Conservation (phyloP, 1,140 invertebrate species). For the Nomia melanderi region DNA sequence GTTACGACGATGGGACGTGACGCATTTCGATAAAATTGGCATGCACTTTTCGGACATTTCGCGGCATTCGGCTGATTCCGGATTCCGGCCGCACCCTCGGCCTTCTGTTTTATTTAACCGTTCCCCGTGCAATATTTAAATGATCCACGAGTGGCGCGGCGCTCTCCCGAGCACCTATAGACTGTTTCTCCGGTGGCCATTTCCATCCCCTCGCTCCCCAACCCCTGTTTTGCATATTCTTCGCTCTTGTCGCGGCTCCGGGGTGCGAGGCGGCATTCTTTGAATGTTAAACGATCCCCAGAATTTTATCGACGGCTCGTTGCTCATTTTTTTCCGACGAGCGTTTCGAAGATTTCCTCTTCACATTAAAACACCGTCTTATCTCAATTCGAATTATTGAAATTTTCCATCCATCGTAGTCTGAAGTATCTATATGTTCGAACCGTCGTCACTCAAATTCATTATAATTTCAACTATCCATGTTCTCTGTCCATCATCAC, state of each 20-base stretch:
- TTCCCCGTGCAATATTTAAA: conserved; percentile 52
- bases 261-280: neutral
- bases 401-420: too few species aligned
- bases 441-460: too few species aligned
- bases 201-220: neutral
- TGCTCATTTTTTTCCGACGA: too few species aligned
- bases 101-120: conserved; percentile 47
- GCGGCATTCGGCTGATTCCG: conserved; percentile 23
- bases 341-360: too few species aligned
- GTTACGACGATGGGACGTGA: conserved; percentile 21
- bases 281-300: neutral
- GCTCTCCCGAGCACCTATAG: conserved; percentile 24
- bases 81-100: conserved; percentile 34
- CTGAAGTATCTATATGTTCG: too few species aligned
- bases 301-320: conserved; percentile 6
- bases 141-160: conserved; percentile 32
- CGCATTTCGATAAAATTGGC: conserved; percentile 28
- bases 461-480: too few species aligned
- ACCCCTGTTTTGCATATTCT: conserved; percentile 25
- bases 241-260: neutral
- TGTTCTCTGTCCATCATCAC: too few species aligned
- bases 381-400: too few species aligned
- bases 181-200: neutral
- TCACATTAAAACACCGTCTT: too few species aligned
- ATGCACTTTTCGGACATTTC: conserved; percentile 16